These are phyloP conservation scores for Picathartes gymnocephalus DNA, from an alignment of 2,113 vertebrate species.

Conservation along the genomic window DNA sequence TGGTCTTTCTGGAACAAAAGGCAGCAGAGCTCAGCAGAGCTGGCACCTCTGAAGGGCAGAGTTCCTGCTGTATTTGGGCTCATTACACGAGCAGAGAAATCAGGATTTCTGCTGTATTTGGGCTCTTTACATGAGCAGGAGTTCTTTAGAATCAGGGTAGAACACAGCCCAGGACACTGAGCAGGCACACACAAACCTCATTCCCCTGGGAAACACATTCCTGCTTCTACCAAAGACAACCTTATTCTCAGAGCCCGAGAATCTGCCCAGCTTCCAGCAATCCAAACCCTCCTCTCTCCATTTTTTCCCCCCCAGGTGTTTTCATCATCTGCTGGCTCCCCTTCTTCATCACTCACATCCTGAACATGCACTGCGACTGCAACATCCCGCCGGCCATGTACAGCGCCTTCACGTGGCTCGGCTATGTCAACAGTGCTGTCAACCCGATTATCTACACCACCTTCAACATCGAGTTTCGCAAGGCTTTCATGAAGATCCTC, in stretches of 20 bases:
- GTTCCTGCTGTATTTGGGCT: not conserved
- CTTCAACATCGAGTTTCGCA: slow-evolving; percentile 97
- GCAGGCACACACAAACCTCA: not conserved
- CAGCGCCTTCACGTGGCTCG: slow-evolving; percentile 96
- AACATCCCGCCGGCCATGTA: slow-evolving; percentile 89
- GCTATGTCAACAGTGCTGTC: slow-evolving; percentile 96
- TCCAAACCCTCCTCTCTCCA: not conserved
- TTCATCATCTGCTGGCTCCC: slow-evolving; percentile 99
- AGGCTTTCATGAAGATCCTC: slow-evolving; percentile 97
- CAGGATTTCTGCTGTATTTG: not conserved
- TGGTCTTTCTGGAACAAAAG: not conserved
- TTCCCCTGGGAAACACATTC: not conserved
- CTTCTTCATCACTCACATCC: slow-evolving; percentile 98
- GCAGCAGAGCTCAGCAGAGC: not conserved
- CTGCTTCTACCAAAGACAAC: not conserved
- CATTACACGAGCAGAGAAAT: fast-evolving
- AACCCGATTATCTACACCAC: slow-evolving; percentile 99
- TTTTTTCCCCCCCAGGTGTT: slow-evolving; percentile 77
- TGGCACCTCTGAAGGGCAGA: not conserved
- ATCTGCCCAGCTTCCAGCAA: not conserved
- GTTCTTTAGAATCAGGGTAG: not conserved
- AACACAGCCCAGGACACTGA: not conserved
- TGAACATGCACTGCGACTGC: slow-evolving; percentile 96
- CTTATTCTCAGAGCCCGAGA: not conserved
- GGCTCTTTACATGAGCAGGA: not conserved